Percentiles rank a stretch among this genome's conserved stretches.
Conservation (phyloP, 2,113 vertebrate genomes). For the Dendropsophus ebraccatus region DNA sequence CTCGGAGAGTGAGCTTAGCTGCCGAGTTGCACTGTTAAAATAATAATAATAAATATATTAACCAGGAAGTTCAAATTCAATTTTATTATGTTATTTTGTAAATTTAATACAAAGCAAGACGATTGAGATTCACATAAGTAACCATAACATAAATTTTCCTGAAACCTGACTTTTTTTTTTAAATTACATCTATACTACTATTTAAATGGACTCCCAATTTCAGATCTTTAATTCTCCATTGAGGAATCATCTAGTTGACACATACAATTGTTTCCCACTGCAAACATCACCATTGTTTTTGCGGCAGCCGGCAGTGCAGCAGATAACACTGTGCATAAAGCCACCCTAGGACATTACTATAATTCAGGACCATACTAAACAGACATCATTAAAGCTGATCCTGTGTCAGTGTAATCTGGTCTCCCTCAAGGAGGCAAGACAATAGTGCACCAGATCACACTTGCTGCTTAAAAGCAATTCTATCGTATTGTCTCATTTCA, state of each 20-base stretch:
- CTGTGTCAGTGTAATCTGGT: neutral
- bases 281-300: neutral
- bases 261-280: no score
- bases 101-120: neutral
- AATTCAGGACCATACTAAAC: neutral
- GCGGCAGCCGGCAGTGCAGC: neutral
- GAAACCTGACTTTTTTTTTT: neutral
- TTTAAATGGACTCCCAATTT: neutral
- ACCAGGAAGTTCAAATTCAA: neutral
- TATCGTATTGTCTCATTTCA: conserved; percentile 50
- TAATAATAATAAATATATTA: neutral
- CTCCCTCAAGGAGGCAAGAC: conserved; percentile 14
- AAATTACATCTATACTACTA: neutral
- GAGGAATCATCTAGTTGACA: neutral
- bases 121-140: no score
- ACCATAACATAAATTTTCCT: neutral
- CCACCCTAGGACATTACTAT: neutral
- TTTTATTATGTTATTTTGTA: neutral
- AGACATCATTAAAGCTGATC: neutral
- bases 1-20: neutral
- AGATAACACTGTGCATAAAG: no score
- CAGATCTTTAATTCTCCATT: no score
- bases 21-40: neutral
- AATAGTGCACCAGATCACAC: conserved; percentile 41
- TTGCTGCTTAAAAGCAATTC: conserved; percentile 36